Base-by-base conservation (phyloP, 1,140 invertebrate species). In the Mycetomoellerius zeteki region DNA sequence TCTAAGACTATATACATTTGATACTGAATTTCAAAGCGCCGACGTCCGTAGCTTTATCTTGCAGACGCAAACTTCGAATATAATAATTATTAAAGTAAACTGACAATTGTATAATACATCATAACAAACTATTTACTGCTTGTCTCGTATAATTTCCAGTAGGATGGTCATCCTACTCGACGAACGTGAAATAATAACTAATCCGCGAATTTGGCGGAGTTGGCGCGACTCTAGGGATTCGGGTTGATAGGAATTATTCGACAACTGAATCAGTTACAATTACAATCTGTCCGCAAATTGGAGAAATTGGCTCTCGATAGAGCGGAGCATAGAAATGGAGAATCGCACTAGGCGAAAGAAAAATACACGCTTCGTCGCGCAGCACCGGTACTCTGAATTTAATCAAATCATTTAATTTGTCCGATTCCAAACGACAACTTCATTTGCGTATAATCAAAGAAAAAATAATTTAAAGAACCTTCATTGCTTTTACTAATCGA, bases 201-300 rank as follows among this genome's bases (percentile, higher is more conserved):
- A 82, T 58, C 37, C 24, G n/a, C 37, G 67, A 50, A 82, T 73
- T 30, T 24, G 21, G 8, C n/a, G 43, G 7, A 43, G 7, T 10
- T n/a, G 5, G 7, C 33, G 21, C 54, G 80, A 60, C 27, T 54
- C 72, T 69, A 56, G 37, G 14, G 37, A 72, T 50, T 8, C 37
- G 54, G 37, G 1, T 50, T 75, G 58, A 60, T 27, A 62, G 54
- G 24, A 84, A 84, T 84, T 75, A 84, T 60, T 62, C 69, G 80
- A 21, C n/a, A 56, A 60, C n/a, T 72, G 54, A 84, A 60, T 84
- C 54, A 73, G 69, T 82, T 47, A 72, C 33, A 37, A 58, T 73
- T 73, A 84, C 80, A 84, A 84, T 62, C 69, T 10, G 56, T 24
- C 33, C 27, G 37, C 37, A 84, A 84, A 84, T 84, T 60, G 69